Base-by-base conservation (phyloP, 2,113 vertebrate genomes). In the Galemys pyrenaicus region DNA sequence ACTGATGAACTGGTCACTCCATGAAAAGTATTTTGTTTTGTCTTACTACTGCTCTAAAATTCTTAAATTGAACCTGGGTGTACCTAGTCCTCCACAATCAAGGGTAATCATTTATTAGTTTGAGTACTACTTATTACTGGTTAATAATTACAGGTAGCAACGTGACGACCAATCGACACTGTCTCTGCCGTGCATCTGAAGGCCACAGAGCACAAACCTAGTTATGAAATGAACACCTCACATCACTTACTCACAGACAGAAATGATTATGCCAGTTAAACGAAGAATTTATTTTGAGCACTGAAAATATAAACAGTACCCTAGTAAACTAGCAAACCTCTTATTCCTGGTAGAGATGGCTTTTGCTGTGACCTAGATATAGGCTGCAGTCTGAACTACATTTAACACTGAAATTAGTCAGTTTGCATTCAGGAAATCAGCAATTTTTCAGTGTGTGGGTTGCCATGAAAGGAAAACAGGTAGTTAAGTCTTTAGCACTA, bases 241-340 rank as follows among this genome's bases (percentile, higher is more conserved):
- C 13, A 16, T 65, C 39, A 41, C 64, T 77, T 85, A 75, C n/a
- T 75, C 75, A 73, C 1, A 15, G 92, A 56, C 28, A 77, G 74
- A 93, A 85, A 86, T 32, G 11, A 91, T 83, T 64, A 44, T 22
- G 64, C 71, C 26, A 20, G 56, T 44, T 68, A 68, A 30, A 67
- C 4, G 1, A 86, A 87, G 65, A 44, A 91, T 44, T 94, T 93
- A 74, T 65, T 91, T 62, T 67, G 35, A 94, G 82, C 30, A 49
- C 78, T 92, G 75, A 65, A 91, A 94, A 91, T 73, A 56, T 26
- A 94, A 94, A 92, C 73, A 85, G 82, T 39, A 37, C 44, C 51
- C 44, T 58, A n/a, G 86, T 68, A 64, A 87, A 87, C 75, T 44
- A 16, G 11, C 22, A 37, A 73, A 44, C 2, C 16, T 70, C 51